Percentiles rank a stretch among this genome's conserved stretches.
Conservation (phyloP, 2,888 invertebrate species). For the Ophioninae sp. region DNA sequence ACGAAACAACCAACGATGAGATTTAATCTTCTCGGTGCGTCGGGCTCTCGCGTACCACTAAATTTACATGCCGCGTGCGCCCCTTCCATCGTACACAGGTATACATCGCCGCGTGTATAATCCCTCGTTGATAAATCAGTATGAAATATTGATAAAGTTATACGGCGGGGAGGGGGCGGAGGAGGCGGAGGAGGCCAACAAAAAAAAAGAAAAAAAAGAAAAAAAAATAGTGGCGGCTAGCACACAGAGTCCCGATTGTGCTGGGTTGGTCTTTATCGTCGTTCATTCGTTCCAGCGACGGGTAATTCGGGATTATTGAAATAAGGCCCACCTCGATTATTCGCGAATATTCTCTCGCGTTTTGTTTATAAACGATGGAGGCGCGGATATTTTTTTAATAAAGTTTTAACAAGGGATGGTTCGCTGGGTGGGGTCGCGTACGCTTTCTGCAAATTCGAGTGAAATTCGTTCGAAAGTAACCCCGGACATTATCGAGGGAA, state of each 20-base stretch:
- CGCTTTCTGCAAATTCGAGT: no score
- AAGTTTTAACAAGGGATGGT: no score
- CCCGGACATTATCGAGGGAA: no score
- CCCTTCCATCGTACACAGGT: not conserved
- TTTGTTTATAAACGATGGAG: no score
- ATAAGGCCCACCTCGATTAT: not conserved
- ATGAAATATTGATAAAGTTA: conserved; percentile 52
- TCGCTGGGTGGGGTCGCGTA: no score
- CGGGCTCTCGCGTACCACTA: conserved; percentile 36
- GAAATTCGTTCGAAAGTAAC: no score
- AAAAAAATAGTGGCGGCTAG: not conserved
- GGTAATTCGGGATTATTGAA: not conserved
- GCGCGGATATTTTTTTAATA: not conserved
- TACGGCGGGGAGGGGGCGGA: not conserved
- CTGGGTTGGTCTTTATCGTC: conserved; percentile 20
- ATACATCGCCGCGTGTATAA: conserved; percentile 11
- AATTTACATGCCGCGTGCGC: conserved; percentile 41
- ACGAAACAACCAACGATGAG: conserved; percentile 53
- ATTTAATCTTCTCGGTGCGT: conserved; percentile 55
- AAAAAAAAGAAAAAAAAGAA: conserved; percentile 7
- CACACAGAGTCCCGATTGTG: conserved; percentile 15
- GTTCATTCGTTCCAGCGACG: not conserved
- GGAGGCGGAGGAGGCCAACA: no score
- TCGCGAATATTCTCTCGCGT: not conserved
- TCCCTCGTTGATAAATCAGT: conserved; percentile 42